Evolutionary conservation across 2,888 invertebrate species (phyloP).

Genomic region (Chymomyza fuscimana): DNA sequence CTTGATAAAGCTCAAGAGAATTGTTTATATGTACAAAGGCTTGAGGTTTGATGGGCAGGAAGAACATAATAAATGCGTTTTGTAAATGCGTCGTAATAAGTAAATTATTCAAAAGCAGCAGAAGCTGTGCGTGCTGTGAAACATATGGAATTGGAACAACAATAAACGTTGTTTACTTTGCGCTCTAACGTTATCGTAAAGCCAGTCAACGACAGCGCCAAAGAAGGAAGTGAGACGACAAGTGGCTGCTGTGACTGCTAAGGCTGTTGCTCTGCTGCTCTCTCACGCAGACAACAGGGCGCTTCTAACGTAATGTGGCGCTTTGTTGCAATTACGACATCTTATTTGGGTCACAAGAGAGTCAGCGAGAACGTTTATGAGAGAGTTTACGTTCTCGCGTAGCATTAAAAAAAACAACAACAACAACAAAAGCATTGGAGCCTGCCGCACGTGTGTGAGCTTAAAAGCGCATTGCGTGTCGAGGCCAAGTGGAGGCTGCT

Average conservation of each 20-base stretch:
- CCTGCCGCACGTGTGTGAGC: conserved; percentile 65
- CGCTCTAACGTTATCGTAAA: conserved; percentile 10
- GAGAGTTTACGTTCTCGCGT: not conserved
- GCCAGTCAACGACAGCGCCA: too few relatives aligned
- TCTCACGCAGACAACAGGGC: conserved; percentile 26
- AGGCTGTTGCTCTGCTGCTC: conserved; percentile 32
- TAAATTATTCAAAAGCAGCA: conserved; percentile 46
- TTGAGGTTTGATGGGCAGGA: too few relatives aligned
- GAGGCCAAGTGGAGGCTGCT: conserved; percentile 58
- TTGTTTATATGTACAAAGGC: not conserved
- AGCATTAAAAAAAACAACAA: conserved; percentile 16
- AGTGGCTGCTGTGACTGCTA: conserved; percentile 15
- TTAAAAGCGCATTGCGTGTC: conserved; percentile 70
- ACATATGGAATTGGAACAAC: conserved; percentile 41
- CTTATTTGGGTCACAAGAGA: conserved; percentile 69
- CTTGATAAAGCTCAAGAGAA: not conserved
- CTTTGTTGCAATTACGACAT: conserved; percentile 69
- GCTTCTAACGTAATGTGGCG: conserved; percentile 59
- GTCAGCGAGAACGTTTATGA: not conserved
- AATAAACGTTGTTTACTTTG: conserved; percentile 44
- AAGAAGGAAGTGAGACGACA: conserved; percentile 15
- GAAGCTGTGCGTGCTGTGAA: conserved; percentile 30
- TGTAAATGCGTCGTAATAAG: conserved; percentile 64
- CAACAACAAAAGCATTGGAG: conserved; percentile 16
- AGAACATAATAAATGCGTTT: conserved; percentile 29